Evolutionary conservation across 2,888 invertebrate species (phyloP).

Genomic region (Pantelozetes paolii): DNA sequence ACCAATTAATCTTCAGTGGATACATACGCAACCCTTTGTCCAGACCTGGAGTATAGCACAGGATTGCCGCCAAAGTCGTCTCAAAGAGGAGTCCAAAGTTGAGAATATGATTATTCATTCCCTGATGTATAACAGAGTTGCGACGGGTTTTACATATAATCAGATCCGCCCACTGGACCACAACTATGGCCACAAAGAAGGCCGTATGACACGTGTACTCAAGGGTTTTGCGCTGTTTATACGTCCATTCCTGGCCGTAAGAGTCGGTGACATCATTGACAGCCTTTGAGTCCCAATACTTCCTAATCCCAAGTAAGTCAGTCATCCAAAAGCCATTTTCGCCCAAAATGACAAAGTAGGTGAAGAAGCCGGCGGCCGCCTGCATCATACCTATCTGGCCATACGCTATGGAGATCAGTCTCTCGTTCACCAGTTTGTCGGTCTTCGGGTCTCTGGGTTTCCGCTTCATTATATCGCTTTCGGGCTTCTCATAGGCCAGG

Average conservation of each 20-base stretch:
- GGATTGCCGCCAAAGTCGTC: constrained; percentile 55
- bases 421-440: constrained; percentile 68
- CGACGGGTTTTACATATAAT: constrained; percentile 55
- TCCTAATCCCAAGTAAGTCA: constrained; percentile 61
- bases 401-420: constrained; percentile 73
- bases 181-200: constrained; percentile 55
- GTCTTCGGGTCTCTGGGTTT: constrained; percentile 61
- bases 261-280: constrained; percentile 81
- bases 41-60: constrained; percentile 56
- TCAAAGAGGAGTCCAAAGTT: constrained; percentile 56
- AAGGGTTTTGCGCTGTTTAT: constrained; percentile 53
- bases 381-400: constrained; percentile 99
- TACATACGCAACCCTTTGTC: constrained; percentile 54
- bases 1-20: constrained; percentile 73
- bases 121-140: constrained; percentile 55
- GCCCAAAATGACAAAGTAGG: constrained; percentile 79
- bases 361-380: constrained; percentile 97
- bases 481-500: constrained; percentile 67
- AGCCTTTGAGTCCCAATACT: constrained; percentile 94
- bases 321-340: constrained; percentile 67
- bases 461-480: constrained; percentile 68
- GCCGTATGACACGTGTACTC: constrained; percentile 56
- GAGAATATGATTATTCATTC: constrained; percentile 55
- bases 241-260: constrained; percentile 66
- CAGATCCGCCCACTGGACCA: constrained; percentile 56